Conservation (phyloP, 2,113 vertebrate species). For the Lipophrys pholis region DNA sequence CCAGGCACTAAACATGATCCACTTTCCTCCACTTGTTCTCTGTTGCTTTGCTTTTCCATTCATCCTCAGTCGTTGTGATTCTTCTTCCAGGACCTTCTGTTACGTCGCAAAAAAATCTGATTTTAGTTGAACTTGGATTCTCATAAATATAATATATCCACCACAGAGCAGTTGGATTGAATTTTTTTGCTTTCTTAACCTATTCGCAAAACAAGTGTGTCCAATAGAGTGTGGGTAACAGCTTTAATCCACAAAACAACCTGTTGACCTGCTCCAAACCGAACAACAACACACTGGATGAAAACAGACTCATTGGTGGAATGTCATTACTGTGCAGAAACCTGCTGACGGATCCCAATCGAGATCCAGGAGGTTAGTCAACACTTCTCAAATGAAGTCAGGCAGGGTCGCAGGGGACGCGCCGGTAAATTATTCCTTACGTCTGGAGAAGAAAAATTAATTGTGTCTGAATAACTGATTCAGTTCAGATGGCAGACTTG, state of each 20-base stretch:
- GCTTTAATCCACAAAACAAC: conserved; percentile 1
- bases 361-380: conserved; percentile 67
- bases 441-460: conserved; percentile 66
- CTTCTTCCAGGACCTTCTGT: conserved; percentile 30
- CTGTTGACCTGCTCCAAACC: conserved; percentile 36
- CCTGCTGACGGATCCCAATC: conserved; percentile 33
- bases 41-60: conserved; percentile 29
- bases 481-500: conserved; percentile 63
- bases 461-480: conserved; percentile 65
- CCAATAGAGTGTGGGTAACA: too few species aligned
- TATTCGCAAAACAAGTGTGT: neutral
- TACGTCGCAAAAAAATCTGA: conserved; percentile 40
- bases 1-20: conserved; percentile 53
- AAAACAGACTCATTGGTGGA: conserved; percentile 66
- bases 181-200: conserved; percentile 7
- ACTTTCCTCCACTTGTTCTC: conserved; percentile 24
- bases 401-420: conserved; percentile 50
- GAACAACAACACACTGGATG: conserved; percentile 47
- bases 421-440: conserved; percentile 65
- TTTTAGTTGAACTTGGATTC: conserved; percentile 27
- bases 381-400: conserved; percentile 37
- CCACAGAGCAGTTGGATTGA: neutral
- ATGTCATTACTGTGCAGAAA: conserved; percentile 72
- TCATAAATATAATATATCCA: conserved; percentile 32
- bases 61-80: conserved; percentile 28